Conservation (phyloP, 53 echinoderm and acorn worm species). For the Pentamera pediparva region DNA sequence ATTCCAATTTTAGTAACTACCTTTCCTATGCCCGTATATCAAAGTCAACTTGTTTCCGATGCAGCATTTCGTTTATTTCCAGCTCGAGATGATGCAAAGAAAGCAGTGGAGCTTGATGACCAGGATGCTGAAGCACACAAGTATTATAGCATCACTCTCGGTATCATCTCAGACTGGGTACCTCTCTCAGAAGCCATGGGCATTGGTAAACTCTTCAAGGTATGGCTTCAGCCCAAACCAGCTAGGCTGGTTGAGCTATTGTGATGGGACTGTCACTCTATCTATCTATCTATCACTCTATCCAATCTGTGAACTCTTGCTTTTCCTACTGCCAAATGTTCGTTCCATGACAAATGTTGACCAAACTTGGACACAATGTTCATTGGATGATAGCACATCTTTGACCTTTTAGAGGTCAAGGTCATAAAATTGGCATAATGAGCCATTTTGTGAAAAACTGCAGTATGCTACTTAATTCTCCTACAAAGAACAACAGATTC, state of each 20-base stretch:
- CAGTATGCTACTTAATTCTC: too few relatives aligned
- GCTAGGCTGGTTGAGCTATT: background rate
- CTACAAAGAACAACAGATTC: too few relatives aligned
- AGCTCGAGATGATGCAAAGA: slow-evolving; percentile 72
- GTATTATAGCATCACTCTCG: slow-evolving; percentile 74
- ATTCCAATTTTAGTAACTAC: background rate
- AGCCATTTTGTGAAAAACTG: too few relatives aligned
- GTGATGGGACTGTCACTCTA: background rate
- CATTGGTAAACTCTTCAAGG: slow-evolving; percentile 87
- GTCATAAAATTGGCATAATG: too few relatives aligned
- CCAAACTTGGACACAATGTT: too few relatives aligned
- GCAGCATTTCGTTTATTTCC: background rate
- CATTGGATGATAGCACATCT: too few relatives aligned
- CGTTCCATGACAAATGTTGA: too few relatives aligned
- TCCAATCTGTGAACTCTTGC: background rate
- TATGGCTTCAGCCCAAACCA: slow-evolving; percentile 12
- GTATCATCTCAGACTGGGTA: slow-evolving; percentile 73
- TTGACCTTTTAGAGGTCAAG: too few relatives aligned
- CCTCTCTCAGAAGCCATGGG: slow-evolving; percentile 76
- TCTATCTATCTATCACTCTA: background rate
- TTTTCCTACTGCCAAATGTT: background rate
- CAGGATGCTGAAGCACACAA: slow-evolving; percentile 79
- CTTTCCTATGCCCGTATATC: too few relatives aligned
- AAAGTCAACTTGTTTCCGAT: background rate
- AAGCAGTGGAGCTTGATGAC: slow-evolving; percentile 61